Base-by-base conservation (phyloP, 2,888 invertebrate genomes). In the Geophilus truncorum region DNA sequence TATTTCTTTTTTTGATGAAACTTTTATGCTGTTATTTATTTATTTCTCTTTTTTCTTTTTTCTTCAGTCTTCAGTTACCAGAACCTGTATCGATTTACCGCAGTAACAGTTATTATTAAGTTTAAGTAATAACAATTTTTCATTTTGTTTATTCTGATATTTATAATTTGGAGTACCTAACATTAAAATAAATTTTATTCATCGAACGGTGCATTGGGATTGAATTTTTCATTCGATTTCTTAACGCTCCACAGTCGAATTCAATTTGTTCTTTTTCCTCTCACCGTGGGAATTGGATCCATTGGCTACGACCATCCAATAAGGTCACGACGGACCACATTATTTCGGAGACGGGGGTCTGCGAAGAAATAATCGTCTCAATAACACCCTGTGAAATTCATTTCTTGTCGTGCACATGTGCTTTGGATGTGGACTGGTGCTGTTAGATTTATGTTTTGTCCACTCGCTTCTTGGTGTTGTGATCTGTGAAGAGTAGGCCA, bases 381-480 rank as follows among this genome's bases (percentile, higher is more conserved):
- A 25, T 70, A 70, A 70, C 70, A 25, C 70, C 25, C 25, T 70
- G 51, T 51, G 70, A 70, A 70, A 70, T 70, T 70, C 70, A 70
- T 70, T 70, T 70, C 70, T 70, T 23, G 70, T 70, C 70, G 1
- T 25, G 70, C 70, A 70, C 70, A 70, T 70, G 70, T 70, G 70
- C 28, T 70, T 70, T 70, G 70, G 70, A 70, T 70, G 70, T 70
- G 70, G 70, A 25, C 70, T 10, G 70, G 25, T 15, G 70, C 25
- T 70, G 70, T 70, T 70, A 70, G 70, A 70, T 70, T 70, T 70
- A 70, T 70, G 70, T 70, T 70, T 70, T 70, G 70, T 70, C 70
- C 70, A 70, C 70, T 70, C 70, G 23, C 15, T 70, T 70, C 28
- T 28, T 70, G 28, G 70, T 28, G 70, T 70, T 23, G 70, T 70